Percentiles rank a stretch among this genome's conserved stretches.
These are phyloP conservation scores for Triplophysa tibetana DNA, from an alignment of 2,113 vertebrate species.

Conservation along the genomic window DNA sequence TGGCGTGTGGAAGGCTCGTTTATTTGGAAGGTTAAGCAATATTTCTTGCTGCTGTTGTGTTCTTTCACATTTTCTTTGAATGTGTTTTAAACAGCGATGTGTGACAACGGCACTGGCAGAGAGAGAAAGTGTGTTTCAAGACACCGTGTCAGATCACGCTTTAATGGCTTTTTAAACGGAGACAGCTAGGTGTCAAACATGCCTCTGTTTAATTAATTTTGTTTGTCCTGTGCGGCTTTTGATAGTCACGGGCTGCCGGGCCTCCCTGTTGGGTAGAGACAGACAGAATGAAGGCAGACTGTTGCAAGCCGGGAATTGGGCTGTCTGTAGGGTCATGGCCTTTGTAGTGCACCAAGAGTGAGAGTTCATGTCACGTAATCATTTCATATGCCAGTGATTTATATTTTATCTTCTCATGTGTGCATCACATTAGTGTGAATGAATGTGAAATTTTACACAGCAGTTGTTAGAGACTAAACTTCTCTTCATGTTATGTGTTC, in stretches of 20 bases:
- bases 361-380: slow-evolving; percentile 12
- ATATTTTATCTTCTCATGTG: background rate
- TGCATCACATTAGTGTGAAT: background rate
- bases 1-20: background rate
- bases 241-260: slow-evolving; percentile 73
- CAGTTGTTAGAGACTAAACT: background rate
- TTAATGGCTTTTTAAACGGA: slow-evolving; percentile 75
- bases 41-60: background rate
- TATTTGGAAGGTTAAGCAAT: slow-evolving; percentile 7
- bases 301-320: slow-evolving; percentile 35
- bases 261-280: slow-evolving; percentile 61
- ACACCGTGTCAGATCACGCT: slow-evolving; percentile 65
- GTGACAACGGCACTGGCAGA: slow-evolving; percentile 28
- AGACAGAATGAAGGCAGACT: slow-evolving; percentile 47
- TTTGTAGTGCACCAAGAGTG: slow-evolving; percentile 17
- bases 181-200: slow-evolving; percentile 75
- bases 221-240: slow-evolving; percentile 75
- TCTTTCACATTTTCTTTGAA: background rate
- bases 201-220: slow-evolving; percentile 80
- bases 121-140: slow-evolving; percentile 50
- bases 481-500: no score
- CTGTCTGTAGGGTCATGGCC: slow-evolving; percentile 17
- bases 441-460: background rate
- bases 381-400: slow-evolving; percentile 1
- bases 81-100: slow-evolving; percentile 32